A percentile compares a stretch with the other conserved stretches of the same genome.
Conservation (phyloP, 2,888 invertebrate genomes). For the Petrolisthes cinctipes region DNA sequence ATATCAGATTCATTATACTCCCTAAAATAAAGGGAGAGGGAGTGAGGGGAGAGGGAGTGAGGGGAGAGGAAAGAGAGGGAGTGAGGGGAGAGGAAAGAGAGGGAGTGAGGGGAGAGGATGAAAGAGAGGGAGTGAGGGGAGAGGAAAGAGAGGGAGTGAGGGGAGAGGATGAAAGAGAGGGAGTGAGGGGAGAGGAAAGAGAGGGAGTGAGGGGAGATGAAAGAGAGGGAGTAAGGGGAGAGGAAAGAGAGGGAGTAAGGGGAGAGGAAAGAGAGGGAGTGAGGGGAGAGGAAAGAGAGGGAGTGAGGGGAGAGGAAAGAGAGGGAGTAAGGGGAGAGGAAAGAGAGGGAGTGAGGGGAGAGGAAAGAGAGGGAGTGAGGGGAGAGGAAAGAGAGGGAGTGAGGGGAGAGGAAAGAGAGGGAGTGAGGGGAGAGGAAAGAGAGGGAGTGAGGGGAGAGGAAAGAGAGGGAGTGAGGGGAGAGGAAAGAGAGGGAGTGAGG, state of each 20-base stretch:
- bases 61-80: not conserved
- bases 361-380: too few species aligned
- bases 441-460: too few species aligned
- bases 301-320: not conserved
- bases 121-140: not conserved
- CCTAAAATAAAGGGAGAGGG: not conserved
- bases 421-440: too few species aligned
- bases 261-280: too few species aligned
- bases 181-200: not conserved
- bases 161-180: not conserved
- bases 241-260: too few species aligned
- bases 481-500: too few species aligned
- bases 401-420: too few species aligned
- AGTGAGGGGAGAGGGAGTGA: not conserved
- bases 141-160: not conserved
- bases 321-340: constrained; percentile 6
- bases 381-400: too few species aligned
- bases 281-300: not conserved
- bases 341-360: too few species aligned
- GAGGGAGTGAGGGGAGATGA: not conserved
- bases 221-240: not conserved
- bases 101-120: not conserved
- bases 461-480: too few species aligned
- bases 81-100: not conserved
- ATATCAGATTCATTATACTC: not conserved